Base-by-base conservation (phyloP, 2,888 invertebrate genomes). In the Acanthacorydalis orientalis region DNA sequence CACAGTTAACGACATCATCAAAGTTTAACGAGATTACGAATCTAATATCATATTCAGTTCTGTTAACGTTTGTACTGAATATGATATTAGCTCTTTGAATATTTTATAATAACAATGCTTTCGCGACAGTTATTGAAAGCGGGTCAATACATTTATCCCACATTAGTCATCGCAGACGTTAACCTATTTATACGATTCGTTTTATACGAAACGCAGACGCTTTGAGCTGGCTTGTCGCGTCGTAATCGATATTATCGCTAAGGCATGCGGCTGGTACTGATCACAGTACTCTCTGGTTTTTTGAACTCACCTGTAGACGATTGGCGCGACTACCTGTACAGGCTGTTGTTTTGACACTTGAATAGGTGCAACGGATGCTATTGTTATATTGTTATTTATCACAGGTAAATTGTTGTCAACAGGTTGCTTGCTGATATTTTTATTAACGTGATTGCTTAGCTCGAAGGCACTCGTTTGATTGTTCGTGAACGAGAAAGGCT, bases 241-340 rank as follows among this genome's bases (percentile, higher is more conserved):
- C 2, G 6, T 23, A 23, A 23, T 23, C 23, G 23, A 23, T 23
- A 23, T 4, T 23, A 23, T 4, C 23, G 6, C 6, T 23, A 23
- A 2, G 6, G n/a, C n/a, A 23, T 23, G 3, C 6, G 6, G 2
- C 23, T 23, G 23, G 23, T n/a, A 23, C 23, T 23, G n/a, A 23
- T 23, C 23, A 23, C 6, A 23, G 2, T 23, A n/a, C n/a, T 23
- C 23, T 4, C 6, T 23, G 6, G 23, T 23, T 23, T 23, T 23
- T 6, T 23, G 23, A 23, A 23, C n/a, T 31, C 39, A 46, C 46
- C 46, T 64, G 49, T 65, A 65, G 7, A 66, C 63, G 23, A 65
- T 65, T 6, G 67, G 63, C 6, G 62, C 59, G 16, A 61, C 63
- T n/a, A 60, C 58, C 52, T 61, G 61, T n/a, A 60, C 53, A 10